Conservation (phyloP, 2,797 vertebrate species). For the Enteromius trimaculatus region DNA sequence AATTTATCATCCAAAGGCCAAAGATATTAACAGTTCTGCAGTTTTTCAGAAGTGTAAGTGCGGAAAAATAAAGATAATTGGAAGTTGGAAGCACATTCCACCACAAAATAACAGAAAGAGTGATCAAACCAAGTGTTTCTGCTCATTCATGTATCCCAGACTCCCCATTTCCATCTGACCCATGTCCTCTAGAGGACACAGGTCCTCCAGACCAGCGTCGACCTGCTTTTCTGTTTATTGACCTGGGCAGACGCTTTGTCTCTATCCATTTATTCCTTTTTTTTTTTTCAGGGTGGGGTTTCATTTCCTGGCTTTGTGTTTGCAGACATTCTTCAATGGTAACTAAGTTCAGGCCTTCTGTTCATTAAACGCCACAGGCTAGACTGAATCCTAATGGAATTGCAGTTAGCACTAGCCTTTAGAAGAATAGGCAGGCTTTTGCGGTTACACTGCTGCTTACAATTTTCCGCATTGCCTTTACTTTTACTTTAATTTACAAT, state of each 20-base stretch:
- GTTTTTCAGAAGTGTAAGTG: background rate
- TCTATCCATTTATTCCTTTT: constrained; percentile 43
- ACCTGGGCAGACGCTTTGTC: constrained; percentile 35
- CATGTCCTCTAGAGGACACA: background rate
- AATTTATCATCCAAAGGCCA: background rate
- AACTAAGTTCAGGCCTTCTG: constrained; percentile 40
- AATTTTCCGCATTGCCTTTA: background rate
- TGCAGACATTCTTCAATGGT: constrained; percentile 54
- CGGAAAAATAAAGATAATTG: background rate
- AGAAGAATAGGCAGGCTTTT: background rate
- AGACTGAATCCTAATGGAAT: constrained; percentile 23
- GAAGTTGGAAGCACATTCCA: background rate
- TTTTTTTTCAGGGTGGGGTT: constrained; percentile 73
- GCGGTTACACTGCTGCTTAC: background rate
- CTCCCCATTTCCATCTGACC: too few relatives aligned
- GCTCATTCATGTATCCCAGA: background rate
- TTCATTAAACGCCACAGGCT: constrained; percentile 39
- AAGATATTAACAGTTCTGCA: background rate
- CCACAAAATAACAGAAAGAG: background rate
- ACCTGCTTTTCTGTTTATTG: constrained; percentile 36
- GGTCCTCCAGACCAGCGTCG: background rate
- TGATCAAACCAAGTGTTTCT: background rate
- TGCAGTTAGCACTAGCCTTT: constrained; percentile 21
- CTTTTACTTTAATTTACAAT: background rate
- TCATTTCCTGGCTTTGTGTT: constrained; percentile 73